Evolutionary conservation across 2,113 vertebrate species (phyloP), one percentile per base, ranked within the genome.

Genomic region (Gallinago media): DNA sequence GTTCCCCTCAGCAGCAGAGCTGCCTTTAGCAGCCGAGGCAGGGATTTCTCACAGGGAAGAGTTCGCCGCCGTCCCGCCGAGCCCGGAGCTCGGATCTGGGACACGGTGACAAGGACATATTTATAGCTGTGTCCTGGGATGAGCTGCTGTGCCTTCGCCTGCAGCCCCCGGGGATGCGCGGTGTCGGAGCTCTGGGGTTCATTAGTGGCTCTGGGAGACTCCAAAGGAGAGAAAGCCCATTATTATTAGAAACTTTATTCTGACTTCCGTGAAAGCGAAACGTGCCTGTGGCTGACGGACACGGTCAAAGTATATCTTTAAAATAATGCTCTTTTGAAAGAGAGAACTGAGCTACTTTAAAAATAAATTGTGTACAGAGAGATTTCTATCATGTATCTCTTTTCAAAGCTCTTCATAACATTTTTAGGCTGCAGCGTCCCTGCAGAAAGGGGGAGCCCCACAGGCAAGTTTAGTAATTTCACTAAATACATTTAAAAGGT

Each of bases 151-250:
- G 62, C 78, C 49, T 6, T 55, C 32, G 12, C 2, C 66, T 29
- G 1, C 31, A 0, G 21, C 55, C 68, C 50, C 38, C 18, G 5
- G 42, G 62, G 62, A 25, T 5, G 2, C 0, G 11, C 22, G 23
- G 25, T 5, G 66, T 25, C 70, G 8, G 38, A 77, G 71, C 71
- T 3, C 8, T 14, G 25, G 34, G 46, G 23, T 44, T 76, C 20
- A 3, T 61, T 34, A 20, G 23, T 12, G 3, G 0, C 12, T 44
- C 40, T 27, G 61, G 62, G 59, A 72, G 52, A 6, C 13, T 49
- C 76, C 34, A 15, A 55, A 59, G 27, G 20, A 32, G 56, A 59
- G 29, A 27, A 42, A 72, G 2, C 7, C 40, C 5, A 0, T 34
- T 3, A 38, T 46, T 50, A 63, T 31, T 47, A 29, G 38, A 20